Evolutionary conservation across 2,113 vertebrate species (phyloP).

Genomic region (Psittacara wagleri): DNA sequence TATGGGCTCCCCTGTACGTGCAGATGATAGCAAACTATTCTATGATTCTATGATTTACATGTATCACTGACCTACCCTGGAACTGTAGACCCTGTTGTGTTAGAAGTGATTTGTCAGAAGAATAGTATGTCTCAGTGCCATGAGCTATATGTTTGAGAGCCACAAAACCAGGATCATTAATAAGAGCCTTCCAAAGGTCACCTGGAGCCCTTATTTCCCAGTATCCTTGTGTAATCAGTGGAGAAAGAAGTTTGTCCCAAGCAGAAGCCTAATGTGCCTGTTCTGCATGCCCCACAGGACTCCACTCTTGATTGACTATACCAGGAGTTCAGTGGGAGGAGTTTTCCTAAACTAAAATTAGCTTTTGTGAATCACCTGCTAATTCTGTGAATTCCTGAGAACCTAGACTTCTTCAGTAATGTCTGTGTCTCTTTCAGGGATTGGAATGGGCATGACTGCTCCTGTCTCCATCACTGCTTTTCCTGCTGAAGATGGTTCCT

Average conservation of each 20-base stretch:
- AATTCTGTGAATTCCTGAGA: background rate
- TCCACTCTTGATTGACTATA: background rate
- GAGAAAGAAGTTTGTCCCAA: background rate
- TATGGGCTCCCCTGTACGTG: background rate
- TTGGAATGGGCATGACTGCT: slow-evolving; percentile 86
- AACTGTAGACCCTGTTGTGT: background rate
- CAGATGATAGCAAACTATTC: background rate
- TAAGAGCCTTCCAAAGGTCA: background rate
- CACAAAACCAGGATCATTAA: background rate
- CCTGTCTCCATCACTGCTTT: slow-evolving; percentile 86
- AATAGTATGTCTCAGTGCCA: background rate
- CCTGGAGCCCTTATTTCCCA: background rate
- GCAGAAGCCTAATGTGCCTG: background rate
- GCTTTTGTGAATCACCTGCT: background rate
- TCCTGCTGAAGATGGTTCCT: slow-evolving; percentile 80
- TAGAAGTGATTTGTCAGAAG: background rate
- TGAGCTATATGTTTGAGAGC: background rate
- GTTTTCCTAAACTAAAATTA: background rate
- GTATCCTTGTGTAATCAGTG: background rate
- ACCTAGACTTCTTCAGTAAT: background rate
- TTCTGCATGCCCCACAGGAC: background rate
- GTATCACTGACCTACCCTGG: background rate
- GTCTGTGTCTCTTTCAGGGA: slow-evolving; percentile 64
- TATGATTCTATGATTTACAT: background rate
- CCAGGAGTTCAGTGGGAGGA: background rate